Percentiles rank a stretch among this genome's conserved stretches.
phyloP scores from a whole-genome alignment of 2,113 vertebrate genomes.

The Tragelaphus strepsiceros region DNA sequence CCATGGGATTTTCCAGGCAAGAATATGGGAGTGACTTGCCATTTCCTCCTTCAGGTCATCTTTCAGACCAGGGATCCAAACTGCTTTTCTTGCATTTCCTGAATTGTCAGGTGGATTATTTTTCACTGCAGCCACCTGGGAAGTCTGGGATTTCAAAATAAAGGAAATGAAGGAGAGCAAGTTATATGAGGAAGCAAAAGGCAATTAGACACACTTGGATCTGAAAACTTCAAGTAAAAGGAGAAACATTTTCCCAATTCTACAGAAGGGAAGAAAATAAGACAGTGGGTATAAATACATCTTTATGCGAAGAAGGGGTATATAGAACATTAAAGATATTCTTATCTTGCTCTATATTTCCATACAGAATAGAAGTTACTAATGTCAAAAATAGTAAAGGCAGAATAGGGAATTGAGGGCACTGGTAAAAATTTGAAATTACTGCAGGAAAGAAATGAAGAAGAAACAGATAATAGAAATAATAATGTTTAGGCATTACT shows the following conservation, averaged over 20 bases:
- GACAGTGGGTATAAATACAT: not conserved
- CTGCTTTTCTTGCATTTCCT: not conserved
- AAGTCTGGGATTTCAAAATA: not conserved
- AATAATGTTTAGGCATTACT: not conserved
- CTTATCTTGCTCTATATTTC: not conserved
- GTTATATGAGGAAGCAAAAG: not conserved
- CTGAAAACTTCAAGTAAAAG: not conserved
- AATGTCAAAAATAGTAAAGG: not conserved
- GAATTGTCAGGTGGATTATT: not conserved
- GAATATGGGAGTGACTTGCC: not conserved
- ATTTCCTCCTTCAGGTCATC: not conserved
- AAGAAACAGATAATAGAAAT: not conserved
- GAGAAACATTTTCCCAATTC: not conserved
- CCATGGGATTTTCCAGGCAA: not conserved
- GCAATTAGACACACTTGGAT: not conserved
- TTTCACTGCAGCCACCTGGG: not conserved
- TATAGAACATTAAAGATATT: not conserved
- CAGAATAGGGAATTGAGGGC: not conserved
- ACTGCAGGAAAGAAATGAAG: not conserved
- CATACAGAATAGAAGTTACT: not conserved
- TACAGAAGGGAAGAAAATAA: not conserved
- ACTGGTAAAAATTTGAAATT: not conserved
- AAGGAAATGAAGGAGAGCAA: not conserved
- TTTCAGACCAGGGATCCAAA: not conserved
- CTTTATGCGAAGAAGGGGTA: not conserved